Conservation (phyloP, 2,888 invertebrate genomes). For the Deilephila porcellus region DNA sequence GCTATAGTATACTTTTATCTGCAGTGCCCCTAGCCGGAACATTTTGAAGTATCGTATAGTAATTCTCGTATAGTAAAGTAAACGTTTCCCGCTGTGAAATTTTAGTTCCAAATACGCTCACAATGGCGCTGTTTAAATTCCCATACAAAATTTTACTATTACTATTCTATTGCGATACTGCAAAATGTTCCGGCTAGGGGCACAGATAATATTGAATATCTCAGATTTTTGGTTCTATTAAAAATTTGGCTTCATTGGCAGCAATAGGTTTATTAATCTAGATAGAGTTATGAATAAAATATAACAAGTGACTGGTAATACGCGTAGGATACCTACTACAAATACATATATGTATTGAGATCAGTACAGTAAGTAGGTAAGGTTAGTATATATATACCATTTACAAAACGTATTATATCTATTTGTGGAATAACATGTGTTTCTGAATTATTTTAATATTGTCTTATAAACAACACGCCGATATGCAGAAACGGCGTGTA, state of each 20-base stretch:
- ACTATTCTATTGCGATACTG: too few relatives aligned
- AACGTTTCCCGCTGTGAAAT: too few relatives aligned
- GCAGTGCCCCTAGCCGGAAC: too few relatives aligned
- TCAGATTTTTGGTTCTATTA: neutral
- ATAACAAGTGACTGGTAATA: slow-evolving; percentile 2
- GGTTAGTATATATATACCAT: slow-evolving; percentile 12
- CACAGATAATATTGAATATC: neutral
- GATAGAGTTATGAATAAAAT: neutral
- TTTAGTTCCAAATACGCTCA: too few relatives aligned
- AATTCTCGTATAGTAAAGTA: too few relatives aligned
- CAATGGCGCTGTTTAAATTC: too few relatives aligned
- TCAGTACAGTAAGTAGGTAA: slow-evolving; percentile 26
- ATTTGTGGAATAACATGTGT: slow-evolving; percentile 18
- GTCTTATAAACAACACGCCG: slow-evolving; percentile 14
- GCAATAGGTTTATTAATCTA: neutral
- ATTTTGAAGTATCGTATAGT: too few relatives aligned
- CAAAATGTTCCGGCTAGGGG: too few relatives aligned
- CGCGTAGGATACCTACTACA: slow-evolving; percentile 19
- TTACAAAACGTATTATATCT: slow-evolving; percentile 15
- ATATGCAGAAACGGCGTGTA: neutral
- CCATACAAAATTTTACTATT: too few relatives aligned
- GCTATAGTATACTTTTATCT: neutral
- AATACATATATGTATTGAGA: slow-evolving; percentile 24
- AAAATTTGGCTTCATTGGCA: slow-evolving; percentile 14
- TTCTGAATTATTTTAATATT: neutral